Evolutionary conservation across 2,888 invertebrate genomes (phyloP).

Genomic region (Zelleria hepariella): DNA sequence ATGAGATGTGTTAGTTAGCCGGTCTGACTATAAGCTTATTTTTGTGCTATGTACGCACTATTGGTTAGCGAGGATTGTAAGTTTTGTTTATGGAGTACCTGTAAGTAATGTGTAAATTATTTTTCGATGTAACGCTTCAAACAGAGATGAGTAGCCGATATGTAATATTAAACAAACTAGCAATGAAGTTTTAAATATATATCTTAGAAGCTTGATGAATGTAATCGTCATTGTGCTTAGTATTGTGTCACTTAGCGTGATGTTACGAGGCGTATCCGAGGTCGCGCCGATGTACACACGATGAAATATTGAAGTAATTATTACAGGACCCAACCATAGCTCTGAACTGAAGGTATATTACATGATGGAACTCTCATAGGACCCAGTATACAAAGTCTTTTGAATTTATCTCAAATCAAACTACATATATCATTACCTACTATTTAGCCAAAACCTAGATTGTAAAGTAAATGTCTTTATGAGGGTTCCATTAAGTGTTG

Average conservation of each 20-base stretch:
- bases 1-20: conserved; percentile 17
- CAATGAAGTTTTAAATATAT: conserved; percentile 40
- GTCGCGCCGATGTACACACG: conserved; percentile 19
- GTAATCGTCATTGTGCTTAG: conserved; percentile 71
- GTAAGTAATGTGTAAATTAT: conserved; percentile 22
- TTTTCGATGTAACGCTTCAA: conserved; percentile 58
- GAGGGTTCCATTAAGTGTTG: neutral
- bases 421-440: neutral
- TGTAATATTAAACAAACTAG: conserved; percentile 49
- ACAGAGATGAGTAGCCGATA: conserved; percentile 61
- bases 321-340: neutral
- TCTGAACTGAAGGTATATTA: neutral
- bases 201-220: conserved; percentile 68
- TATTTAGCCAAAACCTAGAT: neutral
- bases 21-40: conserved; percentile 13
- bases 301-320: neutral
- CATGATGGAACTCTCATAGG: neutral
- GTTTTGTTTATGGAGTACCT: conserved; percentile 6
- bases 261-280: conserved; percentile 41
- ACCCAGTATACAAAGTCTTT: neutral
- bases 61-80: conserved; percentile 2
- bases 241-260: conserved; percentile 59
- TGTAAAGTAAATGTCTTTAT: neutral
- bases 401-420: neutral
- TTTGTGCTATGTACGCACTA: conserved; percentile 13